Evolutionary conservation across 2,797 vertebrate genomes (phyloP), one percentile per base, ranked within the genome.

Genomic region (Bradypus variegatus): DNA sequence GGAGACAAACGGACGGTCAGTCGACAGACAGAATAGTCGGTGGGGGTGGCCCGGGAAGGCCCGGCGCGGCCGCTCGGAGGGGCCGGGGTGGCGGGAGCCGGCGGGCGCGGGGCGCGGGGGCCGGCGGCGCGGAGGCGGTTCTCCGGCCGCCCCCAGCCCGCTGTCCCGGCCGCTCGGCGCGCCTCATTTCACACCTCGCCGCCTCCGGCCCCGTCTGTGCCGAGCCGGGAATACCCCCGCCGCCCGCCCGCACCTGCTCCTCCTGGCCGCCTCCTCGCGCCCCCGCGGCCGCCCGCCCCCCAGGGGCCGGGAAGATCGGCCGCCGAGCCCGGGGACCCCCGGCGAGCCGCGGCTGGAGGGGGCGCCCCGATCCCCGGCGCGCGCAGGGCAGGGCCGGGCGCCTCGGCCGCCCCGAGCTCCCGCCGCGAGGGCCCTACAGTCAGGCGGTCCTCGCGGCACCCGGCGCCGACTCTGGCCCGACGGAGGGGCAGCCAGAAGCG

Each of bases 121-220:
- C 92, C 48, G 21, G 82, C 72, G 90, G 67, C 88, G 88, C 91
- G 94, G 91, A 82, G 96, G 96, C 93, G 96, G 96, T 95, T 94
- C 96, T 82, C 6, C 92, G 23, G 80, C 95, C 95, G 94, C 95
- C 95, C 94, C 95, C 92, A 92, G 90, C 95, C 95, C 96, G 94
- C 95, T 95, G 95, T 95, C 95, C 94, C 88, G 48, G 95, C 89
- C 83, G 92, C 95, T 86, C 91, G 0, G 85, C 48, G 84, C 62
- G 94, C 91, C 93, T 96, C 95, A 85, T 95, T 96, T 96, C 96
- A 96, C 96, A 96, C 96, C 94, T 96, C 96, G 95, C 96, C 95
- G 93, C 96, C 96, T 95, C 96, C 95, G 94, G 86, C 89, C 94
- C 95, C 94, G 94, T 96, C 96, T 96, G 96, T 95, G 95, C 94